These are phyloP conservation scores for Aspidapion aeneum DNA, from an alignment of 2,888 invertebrate genomes.

Conservation along the genomic window DNA sequence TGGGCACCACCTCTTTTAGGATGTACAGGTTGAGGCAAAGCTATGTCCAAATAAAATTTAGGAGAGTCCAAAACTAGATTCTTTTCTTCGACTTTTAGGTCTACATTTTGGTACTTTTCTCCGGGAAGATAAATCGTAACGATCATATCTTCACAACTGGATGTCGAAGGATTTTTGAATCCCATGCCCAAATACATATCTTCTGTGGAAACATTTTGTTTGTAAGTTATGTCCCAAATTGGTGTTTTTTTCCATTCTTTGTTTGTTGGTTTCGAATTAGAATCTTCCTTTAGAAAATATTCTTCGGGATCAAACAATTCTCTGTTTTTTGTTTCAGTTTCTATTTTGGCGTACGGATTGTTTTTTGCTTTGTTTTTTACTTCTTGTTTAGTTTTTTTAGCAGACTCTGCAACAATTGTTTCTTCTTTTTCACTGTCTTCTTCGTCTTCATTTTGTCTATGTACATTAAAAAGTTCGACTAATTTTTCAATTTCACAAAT, in stretches of 20 bases:
- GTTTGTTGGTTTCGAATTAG: constrained; percentile 47
- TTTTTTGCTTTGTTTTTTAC: too few relatives aligned
- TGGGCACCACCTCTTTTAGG: constrained; percentile 77
- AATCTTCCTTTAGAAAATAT: constrained; percentile 46
- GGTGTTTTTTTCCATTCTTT: constrained; percentile 58
- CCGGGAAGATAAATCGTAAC: constrained; percentile 72
- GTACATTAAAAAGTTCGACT: constrained; percentile 40
- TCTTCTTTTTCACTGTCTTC: constrained; percentile 36
- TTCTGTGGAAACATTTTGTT: constrained; percentile 80
- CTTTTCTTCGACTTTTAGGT: constrained; percentile 62
- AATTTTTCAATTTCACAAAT: constrained; percentile 41
- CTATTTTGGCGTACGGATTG: constrained; percentile 39
- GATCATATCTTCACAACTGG: constrained; percentile 69
- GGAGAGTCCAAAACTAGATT: constrained; percentile 62
- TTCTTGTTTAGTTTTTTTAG: neutral
- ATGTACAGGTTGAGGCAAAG: constrained; percentile 78
- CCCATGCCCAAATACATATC: constrained; percentile 80
- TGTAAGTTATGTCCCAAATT: constrained; percentile 76
- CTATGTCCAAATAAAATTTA: constrained; percentile 66
- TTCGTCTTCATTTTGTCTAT: constrained; percentile 38
- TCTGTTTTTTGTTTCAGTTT: constrained; percentile 21
- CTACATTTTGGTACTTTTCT: constrained; percentile 71
- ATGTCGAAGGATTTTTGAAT: constrained; percentile 25
- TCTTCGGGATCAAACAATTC: constrained; percentile 52
- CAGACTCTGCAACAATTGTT: constrained; percentile 36